A percentile compares a stretch with the other conserved stretches of the same genome.
Conservation (phyloP, 2,113 vertebrate genomes). For the Leptodactylus fuscus region DNA sequence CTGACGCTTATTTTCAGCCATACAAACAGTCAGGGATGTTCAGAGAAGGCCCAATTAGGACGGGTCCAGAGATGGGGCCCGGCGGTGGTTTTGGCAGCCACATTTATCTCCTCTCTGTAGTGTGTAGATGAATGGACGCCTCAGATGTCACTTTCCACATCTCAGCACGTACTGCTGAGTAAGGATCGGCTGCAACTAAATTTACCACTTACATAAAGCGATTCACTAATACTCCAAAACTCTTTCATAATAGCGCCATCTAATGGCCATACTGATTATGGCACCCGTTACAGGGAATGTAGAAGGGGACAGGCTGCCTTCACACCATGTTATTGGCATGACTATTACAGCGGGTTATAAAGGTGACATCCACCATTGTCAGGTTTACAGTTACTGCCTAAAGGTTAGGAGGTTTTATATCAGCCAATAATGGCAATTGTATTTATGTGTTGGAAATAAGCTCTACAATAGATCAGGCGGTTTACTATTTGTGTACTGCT, state of each 20-base stretch:
- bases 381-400: neutral
- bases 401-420: too few species aligned
- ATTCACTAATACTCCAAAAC: neutral
- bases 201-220: constrained; percentile 3
- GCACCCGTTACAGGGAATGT: neutral
- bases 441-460: neutral
- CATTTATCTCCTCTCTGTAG: constrained; percentile 19
- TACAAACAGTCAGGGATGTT: neutral
- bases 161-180: constrained; percentile 35
- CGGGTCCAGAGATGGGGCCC: neutral
- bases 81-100: too few species aligned
- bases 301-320: neutral
- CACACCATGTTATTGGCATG: neutral
- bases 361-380: neutral
- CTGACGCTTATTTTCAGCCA: neutral
- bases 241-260: constrained; percentile 44
- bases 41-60: constrained; percentile 11
- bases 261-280: neutral
- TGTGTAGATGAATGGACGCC: constrained; percentile 21
- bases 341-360: neutral
- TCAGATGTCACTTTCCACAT: constrained; percentile 21
- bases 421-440: too few species aligned
- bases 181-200: neutral
- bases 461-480: too few species aligned
- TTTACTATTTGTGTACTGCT: too few species aligned